These are phyloP conservation scores for Mola mola DNA, from an alignment of 2,113 vertebrate genomes.

Conservation along the genomic window DNA sequence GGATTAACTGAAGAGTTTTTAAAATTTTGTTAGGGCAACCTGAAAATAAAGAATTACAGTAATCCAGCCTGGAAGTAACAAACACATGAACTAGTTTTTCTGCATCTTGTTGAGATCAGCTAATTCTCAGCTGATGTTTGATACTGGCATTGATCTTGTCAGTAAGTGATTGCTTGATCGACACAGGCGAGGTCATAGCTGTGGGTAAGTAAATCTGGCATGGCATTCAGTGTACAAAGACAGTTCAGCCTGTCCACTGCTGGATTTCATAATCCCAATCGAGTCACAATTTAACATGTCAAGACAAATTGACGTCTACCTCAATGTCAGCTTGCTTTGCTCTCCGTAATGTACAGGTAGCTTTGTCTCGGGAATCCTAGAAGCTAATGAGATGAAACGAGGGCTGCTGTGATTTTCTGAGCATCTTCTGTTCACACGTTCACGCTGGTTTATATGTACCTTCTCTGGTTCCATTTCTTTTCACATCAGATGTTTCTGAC, in stretches of 20 bases:
- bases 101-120: too few species aligned
- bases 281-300: conserved; percentile 70
- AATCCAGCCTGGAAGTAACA: too few species aligned
- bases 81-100: too few species aligned
- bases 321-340: conserved; percentile 5
- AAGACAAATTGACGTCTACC: conserved; percentile 63
- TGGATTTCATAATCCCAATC: conserved; percentile 55
- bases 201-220: conserved; percentile 52
- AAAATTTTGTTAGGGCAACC: too few species aligned
- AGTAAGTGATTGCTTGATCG: conserved; percentile 34
- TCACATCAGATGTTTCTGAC: conserved; percentile 15
- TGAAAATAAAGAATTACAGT: too few species aligned
- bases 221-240: conserved; percentile 27
- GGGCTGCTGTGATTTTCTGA: conserved; percentile 36
- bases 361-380: conserved; percentile 40
- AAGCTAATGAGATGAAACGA: conserved; percentile 43
- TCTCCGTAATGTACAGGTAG: conserved; percentile 43
- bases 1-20: too few species aligned
- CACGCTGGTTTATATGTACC: not conserved
- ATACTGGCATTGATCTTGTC: conserved; percentile 44
- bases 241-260: conserved; percentile 61
- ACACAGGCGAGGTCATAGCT: conserved; percentile 60
- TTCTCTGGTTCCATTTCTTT: conserved; percentile 3
- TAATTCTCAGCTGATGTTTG: conserved; percentile 30
- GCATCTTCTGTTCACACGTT: not conserved